Percentiles rank a stretch among this genome's conserved stretches.
Conservation (phyloP, 2,888 invertebrate genomes). For the Stenodema calcarata region DNA sequence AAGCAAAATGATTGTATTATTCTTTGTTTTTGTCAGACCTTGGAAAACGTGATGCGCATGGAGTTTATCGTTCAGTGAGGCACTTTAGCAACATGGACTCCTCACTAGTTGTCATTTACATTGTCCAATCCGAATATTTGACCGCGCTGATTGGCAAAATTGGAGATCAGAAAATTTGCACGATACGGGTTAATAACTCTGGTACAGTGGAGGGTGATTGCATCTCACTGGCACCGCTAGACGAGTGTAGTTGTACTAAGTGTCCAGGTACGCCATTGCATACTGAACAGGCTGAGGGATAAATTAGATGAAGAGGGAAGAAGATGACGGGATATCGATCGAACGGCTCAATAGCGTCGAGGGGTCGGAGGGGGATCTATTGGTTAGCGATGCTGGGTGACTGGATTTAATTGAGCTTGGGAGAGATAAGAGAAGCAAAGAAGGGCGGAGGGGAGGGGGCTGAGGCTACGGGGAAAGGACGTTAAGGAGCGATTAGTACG, state of each 20-base stretch:
- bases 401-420: conserved; percentile 51
- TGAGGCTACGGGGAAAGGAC: not conserved
- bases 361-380: conserved; percentile 32
- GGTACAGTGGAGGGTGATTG: not conserved
- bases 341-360: conserved; percentile 18
- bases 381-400: conserved; percentile 44
- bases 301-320: conserved; percentile 14
- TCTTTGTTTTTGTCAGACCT: too few species aligned
- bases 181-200: too few species aligned
- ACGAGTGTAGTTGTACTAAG: not conserved
- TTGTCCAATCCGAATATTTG: too few species aligned
- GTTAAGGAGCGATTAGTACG: conserved; percentile 50
- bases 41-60: too few species aligned
- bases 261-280: not conserved
- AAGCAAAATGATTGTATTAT: too few species aligned
- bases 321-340: conserved; percentile 35
- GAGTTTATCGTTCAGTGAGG: too few species aligned
- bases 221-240: not conserved
- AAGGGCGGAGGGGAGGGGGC: not conserved
- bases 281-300: conserved; percentile 33
- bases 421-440: conserved; percentile 46
- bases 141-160: too few species aligned
- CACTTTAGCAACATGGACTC: too few species aligned
- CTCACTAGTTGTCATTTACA: too few species aligned
- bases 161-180: too few species aligned